Conservation (phyloP, 2,797 vertebrate genomes). For the Danionella dracula region DNA sequence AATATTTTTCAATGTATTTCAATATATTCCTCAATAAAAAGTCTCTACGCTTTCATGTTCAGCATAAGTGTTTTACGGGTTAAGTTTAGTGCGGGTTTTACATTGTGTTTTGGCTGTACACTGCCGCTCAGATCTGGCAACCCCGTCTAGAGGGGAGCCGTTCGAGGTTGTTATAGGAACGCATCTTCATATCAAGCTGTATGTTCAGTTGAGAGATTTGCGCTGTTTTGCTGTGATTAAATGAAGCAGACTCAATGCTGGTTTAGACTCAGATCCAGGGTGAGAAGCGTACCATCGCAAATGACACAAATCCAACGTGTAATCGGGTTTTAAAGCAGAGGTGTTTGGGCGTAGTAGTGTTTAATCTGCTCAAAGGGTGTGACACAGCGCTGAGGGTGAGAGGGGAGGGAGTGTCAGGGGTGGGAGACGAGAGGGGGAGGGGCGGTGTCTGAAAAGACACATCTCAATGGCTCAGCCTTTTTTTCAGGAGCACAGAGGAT, state of each 20-base stretch:
- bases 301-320: not conserved
- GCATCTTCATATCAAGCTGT: constrained; percentile 60
- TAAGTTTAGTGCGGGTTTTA: too few relatives aligned
- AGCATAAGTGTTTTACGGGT: too few relatives aligned
- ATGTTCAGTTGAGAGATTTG: not conserved
- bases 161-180: constrained; percentile 80
- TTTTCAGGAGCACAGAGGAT: constrained; percentile 32
- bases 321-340: not conserved
- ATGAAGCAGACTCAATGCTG: not conserved
- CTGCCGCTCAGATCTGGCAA: too few relatives aligned
- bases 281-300: not conserved
- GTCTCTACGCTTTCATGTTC: too few relatives aligned
- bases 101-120: too few relatives aligned
- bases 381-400: not conserved
- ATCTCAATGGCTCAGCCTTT: constrained; percentile 25
- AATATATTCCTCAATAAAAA: too few relatives aligned
- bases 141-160: constrained; percentile 77
- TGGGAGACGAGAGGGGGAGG: not conserved
- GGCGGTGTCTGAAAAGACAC: not conserved
- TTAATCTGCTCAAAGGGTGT: constrained; percentile 33
- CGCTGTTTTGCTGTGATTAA: not conserved
- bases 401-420: not conserved
- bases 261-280: not conserved
- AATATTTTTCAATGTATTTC: too few relatives aligned
- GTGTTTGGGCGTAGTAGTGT: constrained; percentile 18